Evolutionary conservation across 92 coral and sea anemone genomes (phyloP), one percentile per base, ranked within the genome.

Genomic region (Epizoanthus rinbou): DNA sequence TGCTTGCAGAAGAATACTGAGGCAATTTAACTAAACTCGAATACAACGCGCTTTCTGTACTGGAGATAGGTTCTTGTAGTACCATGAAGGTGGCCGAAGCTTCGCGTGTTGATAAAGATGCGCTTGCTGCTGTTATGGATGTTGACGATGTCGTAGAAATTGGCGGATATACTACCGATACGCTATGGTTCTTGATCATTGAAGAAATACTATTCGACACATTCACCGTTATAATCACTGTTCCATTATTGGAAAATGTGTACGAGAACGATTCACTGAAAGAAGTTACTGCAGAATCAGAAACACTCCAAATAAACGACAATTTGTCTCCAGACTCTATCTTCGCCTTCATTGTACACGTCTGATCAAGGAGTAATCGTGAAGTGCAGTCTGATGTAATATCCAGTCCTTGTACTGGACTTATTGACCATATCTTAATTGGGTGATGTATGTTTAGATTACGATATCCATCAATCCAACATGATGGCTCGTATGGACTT

Each of bases 281-380:
- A 39, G 71, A 62, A 78, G 64, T 8, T 22, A 19, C 24, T 60
- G 60, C 25, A 4, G 81, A 57, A 16, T 89, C 91, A 15, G 53
- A 50, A 11, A 93, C 75, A 8, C 35, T 64, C 98, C 98, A 93
- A 0, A 8, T 17, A 73, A 84, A 89, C n/a, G 5, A 21, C 7
- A 84, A 39, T 9, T 22, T 33, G 58, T 90, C 93, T 1, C 91
- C 98, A 2, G 64, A 64, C 8, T 23, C 4, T 19, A 59, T 25
- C 1, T 17, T 6, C 16, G 86, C 91, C n/a, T 80, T 52, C 37
- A 93, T 85, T 0, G 37, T 15, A 39, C 94, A 93, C 6, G 25
- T 79, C 15, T 37, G 57, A 25, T 85, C 70, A 0, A 81, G 52
- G 10, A 64, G 17, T 59, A 87, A 45, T 66, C 62, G 4, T 33